phyloP scores from a whole-genome alignment of 2,113 vertebrate species.

The Neomonachus schauinslandi region DNA sequence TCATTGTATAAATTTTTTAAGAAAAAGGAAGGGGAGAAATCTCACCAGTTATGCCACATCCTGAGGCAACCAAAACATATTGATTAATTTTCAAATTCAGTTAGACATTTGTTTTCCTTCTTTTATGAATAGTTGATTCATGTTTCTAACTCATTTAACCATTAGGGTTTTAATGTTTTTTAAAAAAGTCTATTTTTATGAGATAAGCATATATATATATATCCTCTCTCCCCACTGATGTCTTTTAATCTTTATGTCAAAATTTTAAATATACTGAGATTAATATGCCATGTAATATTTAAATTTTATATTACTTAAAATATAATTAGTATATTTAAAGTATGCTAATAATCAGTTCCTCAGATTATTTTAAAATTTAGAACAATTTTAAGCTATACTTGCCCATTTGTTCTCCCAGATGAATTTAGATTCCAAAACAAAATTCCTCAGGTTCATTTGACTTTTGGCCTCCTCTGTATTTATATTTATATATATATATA shows the following conservation, averaged over 20 bases:
- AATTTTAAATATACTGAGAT: not conserved
- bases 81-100: slow-evolving; percentile 34
- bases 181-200: not conserved
- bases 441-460: not conserved
- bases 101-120: not conserved
- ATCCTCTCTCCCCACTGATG: not conserved
- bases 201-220: not conserved
- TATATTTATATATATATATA: not conserved
- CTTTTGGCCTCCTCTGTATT: not conserved
- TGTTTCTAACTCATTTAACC: not conserved
- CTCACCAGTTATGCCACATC: not conserved
- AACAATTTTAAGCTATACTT: not conserved
- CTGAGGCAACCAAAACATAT: not conserved
- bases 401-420: not conserved
- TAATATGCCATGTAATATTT: not conserved
- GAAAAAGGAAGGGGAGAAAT: not conserved
- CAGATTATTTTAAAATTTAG: not conserved
- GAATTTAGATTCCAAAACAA: slow-evolving; percentile 21
- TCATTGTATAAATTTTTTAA: slow-evolving; percentile 11
- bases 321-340: not conserved
- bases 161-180: slow-evolving; percentile 19
- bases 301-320: not conserved
- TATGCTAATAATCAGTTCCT: not conserved
- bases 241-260: not conserved
- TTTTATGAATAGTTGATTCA: slow-evolving; percentile 23